Conservation (phyloP, 2,888 invertebrate species). For the Tinea trinotella region DNA sequence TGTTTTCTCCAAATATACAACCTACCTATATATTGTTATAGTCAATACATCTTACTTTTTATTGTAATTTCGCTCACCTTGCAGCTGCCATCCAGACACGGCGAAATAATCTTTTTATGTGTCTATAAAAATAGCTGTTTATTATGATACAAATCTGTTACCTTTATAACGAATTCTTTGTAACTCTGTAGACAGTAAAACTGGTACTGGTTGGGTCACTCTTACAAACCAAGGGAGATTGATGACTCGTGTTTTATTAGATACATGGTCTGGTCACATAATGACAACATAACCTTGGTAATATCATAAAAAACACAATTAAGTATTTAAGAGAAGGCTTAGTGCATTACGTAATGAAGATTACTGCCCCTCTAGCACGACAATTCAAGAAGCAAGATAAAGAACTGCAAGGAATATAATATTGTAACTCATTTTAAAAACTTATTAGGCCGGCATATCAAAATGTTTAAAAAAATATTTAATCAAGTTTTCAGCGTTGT, state of each 20-base stretch:
- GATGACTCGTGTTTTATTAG: not conserved
- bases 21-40: not conserved
- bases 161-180: not conserved
- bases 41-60: not conserved
- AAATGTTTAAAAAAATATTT: no score
- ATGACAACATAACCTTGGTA: not conserved
- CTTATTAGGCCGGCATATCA: no score
- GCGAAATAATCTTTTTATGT: not conserved
- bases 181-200: not conserved
- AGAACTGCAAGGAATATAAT: no score
- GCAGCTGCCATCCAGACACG: not conserved
- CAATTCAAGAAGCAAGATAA: no score
- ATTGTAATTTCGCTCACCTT: not conserved
- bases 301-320: conserved; percentile 1
- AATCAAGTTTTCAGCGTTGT: no score
- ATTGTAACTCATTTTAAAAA: no score
- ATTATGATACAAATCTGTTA: not conserved
- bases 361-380: no score
- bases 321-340: not conserved
- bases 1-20: no score
- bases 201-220: not conserved
- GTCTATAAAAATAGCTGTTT: not conserved
- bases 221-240: not conserved
- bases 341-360: not conserved
- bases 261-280: not conserved